A percentile compares a stretch with the other conserved stretches of the same genome.
These are phyloP conservation scores for Arenicola marina DNA, from an alignment of 2,888 invertebrate genomes.

Conservation along the genomic window DNA sequence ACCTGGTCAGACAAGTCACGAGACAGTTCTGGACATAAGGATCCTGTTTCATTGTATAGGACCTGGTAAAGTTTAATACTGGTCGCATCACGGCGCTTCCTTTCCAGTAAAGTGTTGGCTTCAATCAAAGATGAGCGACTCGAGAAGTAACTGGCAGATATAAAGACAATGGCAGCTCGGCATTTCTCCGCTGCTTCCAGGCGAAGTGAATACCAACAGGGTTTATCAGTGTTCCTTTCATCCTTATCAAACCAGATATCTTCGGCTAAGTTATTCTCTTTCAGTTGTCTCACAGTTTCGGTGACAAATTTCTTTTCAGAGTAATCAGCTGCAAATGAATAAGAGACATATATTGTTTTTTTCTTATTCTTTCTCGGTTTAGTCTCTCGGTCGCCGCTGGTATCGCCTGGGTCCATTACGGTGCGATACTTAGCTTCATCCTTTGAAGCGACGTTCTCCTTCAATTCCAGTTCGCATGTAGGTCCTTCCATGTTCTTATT, in stretches of 20 bases:
- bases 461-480: too few species aligned
- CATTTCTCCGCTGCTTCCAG: constrained; percentile 58
- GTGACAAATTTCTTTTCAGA: constrained; percentile 54
- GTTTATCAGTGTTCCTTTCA: constrained; percentile 54
- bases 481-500: too few species aligned
- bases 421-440: too few species aligned
- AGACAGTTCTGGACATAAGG: constrained; percentile 48
- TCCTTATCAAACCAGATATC: constrained; percentile 61
- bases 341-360: constrained; percentile 56
- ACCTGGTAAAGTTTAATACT: constrained; percentile 50
- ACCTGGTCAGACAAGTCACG: constrained; percentile 39
- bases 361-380: constrained; percentile 31
- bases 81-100: constrained; percentile 39
- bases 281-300: constrained; percentile 54
- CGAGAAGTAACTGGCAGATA: constrained; percentile 54
- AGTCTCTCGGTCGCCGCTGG: too few species aligned
- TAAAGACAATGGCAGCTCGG: constrained; percentile 49
- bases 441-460: too few species aligned
- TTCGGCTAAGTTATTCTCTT: constrained; percentile 57
- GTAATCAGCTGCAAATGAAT: constrained; percentile 58
- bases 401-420: too few species aligned
- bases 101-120: constrained; percentile 51
- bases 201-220: constrained; percentile 57
- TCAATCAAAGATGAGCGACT: constrained; percentile 58
- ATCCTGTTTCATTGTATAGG: constrained; percentile 37